A percentile compares a stretch with the other conserved stretches of the same genome.
phyloP scores from a whole-genome alignment of 2,113 vertebrate species.

The Fulmarus glacialis region DNA sequence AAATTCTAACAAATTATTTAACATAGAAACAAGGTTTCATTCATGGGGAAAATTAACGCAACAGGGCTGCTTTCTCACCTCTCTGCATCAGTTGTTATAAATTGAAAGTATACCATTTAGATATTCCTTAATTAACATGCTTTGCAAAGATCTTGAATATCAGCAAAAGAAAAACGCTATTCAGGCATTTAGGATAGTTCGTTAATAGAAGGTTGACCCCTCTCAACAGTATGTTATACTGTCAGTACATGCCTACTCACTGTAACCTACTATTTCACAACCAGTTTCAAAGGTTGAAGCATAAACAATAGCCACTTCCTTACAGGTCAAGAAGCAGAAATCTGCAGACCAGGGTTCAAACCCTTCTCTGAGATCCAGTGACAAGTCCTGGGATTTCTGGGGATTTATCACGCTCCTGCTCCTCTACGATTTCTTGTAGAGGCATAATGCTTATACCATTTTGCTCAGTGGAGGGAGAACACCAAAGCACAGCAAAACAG shows the following conservation, averaged over 20 bases:
- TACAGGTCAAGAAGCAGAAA: neutral
- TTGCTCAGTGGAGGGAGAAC: neutral
- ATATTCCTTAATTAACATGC: slow-evolving; percentile 43
- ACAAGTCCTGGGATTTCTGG: neutral
- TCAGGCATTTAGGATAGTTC: neutral
- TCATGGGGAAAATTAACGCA: slow-evolving; percentile 53
- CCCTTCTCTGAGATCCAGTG: neutral
- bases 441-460: neutral
- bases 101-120: slow-evolving; percentile 37
- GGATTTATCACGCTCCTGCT: neutral
- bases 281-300: neutral
- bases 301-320: neutral
- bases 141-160: neutral
- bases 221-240: neutral
- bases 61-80: slow-evolving; percentile 24
- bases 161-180: neutral
- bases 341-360: neutral
- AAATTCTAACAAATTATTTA: slow-evolving; percentile 58
- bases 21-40: slow-evolving; percentile 58
- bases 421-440: neutral
- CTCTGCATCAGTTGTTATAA: slow-evolving; percentile 43
- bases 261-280: neutral
- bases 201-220: neutral
- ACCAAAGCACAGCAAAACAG: neutral
- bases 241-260: neutral